Evolutionary conservation across 2,888 invertebrate genomes (phyloP).

Genomic region (Trileptium ribeirensis): DNA sequence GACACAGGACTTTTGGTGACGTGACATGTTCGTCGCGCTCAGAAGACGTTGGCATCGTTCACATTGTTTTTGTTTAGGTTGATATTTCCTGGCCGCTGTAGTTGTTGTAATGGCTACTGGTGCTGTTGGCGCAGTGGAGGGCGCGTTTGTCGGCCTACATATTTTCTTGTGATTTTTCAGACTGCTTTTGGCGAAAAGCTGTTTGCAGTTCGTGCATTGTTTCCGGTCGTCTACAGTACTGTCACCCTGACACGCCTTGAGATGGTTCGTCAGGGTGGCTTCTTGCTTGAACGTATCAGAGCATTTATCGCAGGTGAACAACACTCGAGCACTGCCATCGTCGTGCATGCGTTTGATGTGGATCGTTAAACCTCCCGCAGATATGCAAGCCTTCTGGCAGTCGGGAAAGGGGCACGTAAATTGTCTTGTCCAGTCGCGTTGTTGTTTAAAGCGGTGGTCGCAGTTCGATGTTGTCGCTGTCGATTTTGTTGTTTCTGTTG

Average conservation of each 20-base stretch:
- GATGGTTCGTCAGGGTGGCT: conserved; percentile 4
- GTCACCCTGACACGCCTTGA: neutral
- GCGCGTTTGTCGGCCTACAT: neutral
- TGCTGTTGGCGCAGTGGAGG: neutral
- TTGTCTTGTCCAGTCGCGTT: neutral
- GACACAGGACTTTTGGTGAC: neutral
- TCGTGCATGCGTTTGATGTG: neutral
- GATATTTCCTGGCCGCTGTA: neutral
- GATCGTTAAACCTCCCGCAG: neutral
- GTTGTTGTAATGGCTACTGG: neutral
- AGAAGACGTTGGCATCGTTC: neutral
- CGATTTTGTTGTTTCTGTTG: neutral
- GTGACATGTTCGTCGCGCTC: conserved; percentile 1
- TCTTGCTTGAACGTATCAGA: conserved; percentile 5
- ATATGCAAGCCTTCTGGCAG: neutral
- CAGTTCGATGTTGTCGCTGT: neutral
- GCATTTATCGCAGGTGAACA: conserved; percentile 1
- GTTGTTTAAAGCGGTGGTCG: neutral
- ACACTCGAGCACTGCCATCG: neutral
- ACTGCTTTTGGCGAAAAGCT: neutral
- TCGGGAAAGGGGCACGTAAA: neutral
- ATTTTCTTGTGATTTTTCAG: neutral
- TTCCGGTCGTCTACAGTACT: neutral
- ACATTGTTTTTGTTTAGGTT: neutral
- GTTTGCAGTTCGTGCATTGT: neutral